These are phyloP conservation scores for Hormiphora californensis DNA, from an alignment of 37 sponge, comb jelly and placozoan species.

Conservation along the genomic window DNA sequence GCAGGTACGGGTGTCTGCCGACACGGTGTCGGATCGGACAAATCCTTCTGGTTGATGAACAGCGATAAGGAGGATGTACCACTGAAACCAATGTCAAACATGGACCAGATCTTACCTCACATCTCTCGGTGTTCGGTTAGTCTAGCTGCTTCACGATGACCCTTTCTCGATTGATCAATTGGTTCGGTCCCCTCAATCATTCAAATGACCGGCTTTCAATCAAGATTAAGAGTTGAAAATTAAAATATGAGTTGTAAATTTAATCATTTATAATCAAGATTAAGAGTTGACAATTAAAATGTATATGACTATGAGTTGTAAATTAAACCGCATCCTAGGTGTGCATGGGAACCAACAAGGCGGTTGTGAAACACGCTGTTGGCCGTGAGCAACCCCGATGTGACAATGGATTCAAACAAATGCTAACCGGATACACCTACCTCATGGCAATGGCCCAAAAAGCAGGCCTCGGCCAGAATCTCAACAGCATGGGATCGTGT, in stretches of 20 bases:
- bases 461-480: conserved; percentile 7
- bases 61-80: background rate
- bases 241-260: too few species aligned
- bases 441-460: conserved; percentile 17
- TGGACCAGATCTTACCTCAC: background rate
- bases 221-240: too few species aligned
- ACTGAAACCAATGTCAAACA: conserved; percentile 45
- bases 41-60: conserved; percentile 46
- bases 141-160: too few species aligned
- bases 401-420: background rate
- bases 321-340: background rate
- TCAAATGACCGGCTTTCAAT: too few species aligned
- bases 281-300: too few species aligned
- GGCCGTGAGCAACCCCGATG: background rate
- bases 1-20: conserved; percentile 32
- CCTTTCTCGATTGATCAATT: too few species aligned
- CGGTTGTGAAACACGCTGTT: conserved; percentile 27
- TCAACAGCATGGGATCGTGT: conserved; percentile 36
- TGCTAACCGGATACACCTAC: conserved; percentile 48
- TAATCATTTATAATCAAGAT: too few species aligned
- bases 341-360: conserved; percentile 36
- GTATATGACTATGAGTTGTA: background rate
- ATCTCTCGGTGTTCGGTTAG: conserved; percentile 16
- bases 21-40: conserved; percentile 11
- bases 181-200: too few species aligned